These are phyloP conservation scores for Ursus arctos DNA, from an alignment of 2,113 vertebrate genomes.

Conservation along the genomic window DNA sequence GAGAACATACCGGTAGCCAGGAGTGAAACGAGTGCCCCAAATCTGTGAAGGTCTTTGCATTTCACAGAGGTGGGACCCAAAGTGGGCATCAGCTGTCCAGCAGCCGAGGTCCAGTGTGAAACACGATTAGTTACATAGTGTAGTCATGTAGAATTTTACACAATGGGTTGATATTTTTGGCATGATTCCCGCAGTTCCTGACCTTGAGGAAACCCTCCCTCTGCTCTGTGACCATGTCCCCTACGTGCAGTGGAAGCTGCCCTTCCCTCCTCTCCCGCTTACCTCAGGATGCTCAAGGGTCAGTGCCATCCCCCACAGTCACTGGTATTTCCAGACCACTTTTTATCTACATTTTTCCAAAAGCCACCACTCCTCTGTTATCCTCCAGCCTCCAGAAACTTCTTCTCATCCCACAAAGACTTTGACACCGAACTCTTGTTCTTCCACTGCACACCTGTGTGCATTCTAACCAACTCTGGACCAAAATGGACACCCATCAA, in stretches of 20 bases:
- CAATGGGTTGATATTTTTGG: background rate
- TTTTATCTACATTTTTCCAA: background rate
- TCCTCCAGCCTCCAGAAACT: background rate
- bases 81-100: background rate
- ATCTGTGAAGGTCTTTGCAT: background rate
- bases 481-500: background rate
- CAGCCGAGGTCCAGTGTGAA: background rate
- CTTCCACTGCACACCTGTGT: background rate
- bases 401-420: background rate
- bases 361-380: background rate
- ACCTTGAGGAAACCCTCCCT: background rate
- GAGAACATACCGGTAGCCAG: background rate
- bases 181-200: too few species aligned
- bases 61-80: background rate
- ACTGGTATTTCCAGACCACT: background rate
- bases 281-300: too few species aligned
- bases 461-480: background rate
- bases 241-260: rapidly evolving
- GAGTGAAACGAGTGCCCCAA: rapidly evolving
- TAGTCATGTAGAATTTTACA: background rate
- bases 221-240: background rate
- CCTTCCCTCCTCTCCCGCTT: rapidly evolving
- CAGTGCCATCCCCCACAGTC: background rate
- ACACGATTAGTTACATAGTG: background rate
- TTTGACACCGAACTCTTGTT: background rate